Evolutionary conservation across 2,888 invertebrate genomes (phyloP), one percentile per base, ranked within the genome.

Genomic region (Mesopsocus fuscifrons): DNA sequence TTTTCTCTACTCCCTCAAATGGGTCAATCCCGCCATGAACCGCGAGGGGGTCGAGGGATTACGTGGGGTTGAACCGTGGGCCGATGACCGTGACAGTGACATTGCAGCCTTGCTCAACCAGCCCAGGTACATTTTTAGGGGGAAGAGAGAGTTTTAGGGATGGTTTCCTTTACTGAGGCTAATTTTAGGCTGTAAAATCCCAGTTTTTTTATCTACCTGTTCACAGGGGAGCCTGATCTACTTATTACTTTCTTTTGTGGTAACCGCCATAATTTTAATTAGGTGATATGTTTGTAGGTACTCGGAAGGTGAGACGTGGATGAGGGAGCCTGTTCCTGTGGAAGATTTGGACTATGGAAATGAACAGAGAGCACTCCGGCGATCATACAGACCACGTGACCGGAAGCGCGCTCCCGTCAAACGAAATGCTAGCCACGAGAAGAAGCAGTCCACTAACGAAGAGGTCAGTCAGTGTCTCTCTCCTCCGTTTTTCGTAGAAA

Each of bases 1-100:
- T 15, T 48, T 48, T 17, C 41, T 48, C 20, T 48, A 47, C 33
- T 45, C 48, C 2, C 43, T 48, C 2, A 48, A 48, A 35, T 48
- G 44, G 18, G 47, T 47, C 5, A 41, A 46, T 2, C 47, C 48
- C 3, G 48, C 35, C 11, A 30, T 16, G 9, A 47, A 48, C 20
- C 41, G 45, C 3, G 48, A 48, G 20, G 45, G 46, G 2, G 41
- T 48, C 8, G 48, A 48, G 35, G 34, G 45, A 16, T 35, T 48
- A 11, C 34, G 42, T 18, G 48, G 45, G 6, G 44, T 41, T 1
- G 26, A 45, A 3, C 45, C 42, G 16, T 21, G 41, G 3, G 42
- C 44, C 3, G 47, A 45, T 20, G 48, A 48, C 32, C 38, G 44
- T 8, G 48, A 48, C 35, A 41, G 41, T 15, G 48, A 48, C 21